Evolutionary conservation across 2,113 vertebrate genomes (phyloP), one percentile per base, ranked within the genome.

Genomic region (Sylvilagus bachmani): DNA sequence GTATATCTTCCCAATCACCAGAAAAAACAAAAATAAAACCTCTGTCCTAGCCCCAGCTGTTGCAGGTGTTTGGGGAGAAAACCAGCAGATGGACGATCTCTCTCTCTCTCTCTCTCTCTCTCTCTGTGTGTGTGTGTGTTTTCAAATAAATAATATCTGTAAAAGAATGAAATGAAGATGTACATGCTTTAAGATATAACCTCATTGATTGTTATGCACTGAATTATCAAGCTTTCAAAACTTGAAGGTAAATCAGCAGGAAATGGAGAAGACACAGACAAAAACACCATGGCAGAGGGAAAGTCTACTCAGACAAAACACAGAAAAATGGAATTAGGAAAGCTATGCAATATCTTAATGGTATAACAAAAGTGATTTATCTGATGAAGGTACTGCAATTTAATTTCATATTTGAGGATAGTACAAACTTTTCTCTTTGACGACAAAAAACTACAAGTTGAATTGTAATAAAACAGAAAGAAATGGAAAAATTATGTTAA

Each of bases 381-480:
- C 6, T 73, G 44, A 29, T 14, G n/a, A 22, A 90, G 25, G 77
- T 78, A 27, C 80, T 49, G 3, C 5, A 16, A 75, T 9, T 78
- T 71, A 73, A 53, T 33, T 77, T 27, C 14, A 10, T 69, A 66
- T 61, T 0, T 88, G 33, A 22, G 44, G 90, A 81, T 49, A n/a
- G 25, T 78, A 58, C 58, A 82, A 82, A 36, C 16, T 44, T 12
- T 84, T 77, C 22, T 64, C 25, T 83, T 85, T 70, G 29, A 75
- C 17, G 31, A 33, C 29, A 82, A 89, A 19, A 5, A 53, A 81
- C 3, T 67, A 67, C 33, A 75, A 73, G 53, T 78, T 91, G 36
- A 91, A 94, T 93, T 89, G 22, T 71, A 78, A 53, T 75, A 80
- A 85, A 92, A 92, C 16, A 71, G 71, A 94, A 90, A 70, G 10